Conservation (phyloP, 2,888 invertebrate species). For the Erebia palarica region DNA sequence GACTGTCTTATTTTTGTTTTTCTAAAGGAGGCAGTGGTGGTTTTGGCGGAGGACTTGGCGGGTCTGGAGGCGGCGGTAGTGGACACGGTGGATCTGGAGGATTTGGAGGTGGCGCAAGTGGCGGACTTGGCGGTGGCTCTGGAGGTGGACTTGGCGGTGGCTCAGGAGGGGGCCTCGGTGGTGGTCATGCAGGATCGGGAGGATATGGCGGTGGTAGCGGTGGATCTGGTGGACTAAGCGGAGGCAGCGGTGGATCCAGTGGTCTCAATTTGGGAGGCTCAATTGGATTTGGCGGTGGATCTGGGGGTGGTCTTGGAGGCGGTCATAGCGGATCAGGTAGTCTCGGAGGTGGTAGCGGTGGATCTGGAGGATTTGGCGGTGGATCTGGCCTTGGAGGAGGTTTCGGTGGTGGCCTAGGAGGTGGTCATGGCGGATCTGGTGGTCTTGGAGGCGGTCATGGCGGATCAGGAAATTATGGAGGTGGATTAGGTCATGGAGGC, state of each 20-base stretch:
- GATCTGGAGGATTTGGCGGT: slow-evolving; percentile 33
- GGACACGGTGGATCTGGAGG: slow-evolving; percentile 27
- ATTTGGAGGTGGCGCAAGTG: slow-evolving; percentile 33
- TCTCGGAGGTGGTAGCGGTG: slow-evolving; percentile 30
- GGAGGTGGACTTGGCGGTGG: slow-evolving; percentile 41
- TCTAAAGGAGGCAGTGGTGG: slow-evolving; percentile 19
- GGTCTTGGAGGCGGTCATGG: slow-evolving; percentile 52
- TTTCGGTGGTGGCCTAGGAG: slow-evolving; percentile 40
- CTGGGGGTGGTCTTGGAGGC: slow-evolving; percentile 37
- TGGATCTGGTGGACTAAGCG: slow-evolving; percentile 34
- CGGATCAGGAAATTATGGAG: slow-evolving; percentile 36
- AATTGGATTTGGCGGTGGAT: slow-evolving; percentile 39
- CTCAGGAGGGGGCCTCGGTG: slow-evolving; percentile 29
- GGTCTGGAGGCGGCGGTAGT: slow-evolving; percentile 22
- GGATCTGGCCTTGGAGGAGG: slow-evolving; percentile 32
- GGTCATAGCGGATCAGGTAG: slow-evolving; percentile 35
- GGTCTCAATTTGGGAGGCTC: slow-evolving; percentile 43
- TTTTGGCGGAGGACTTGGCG: slow-evolving; percentile 32
- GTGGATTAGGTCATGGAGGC: slow-evolving; percentile 12
- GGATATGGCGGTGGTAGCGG: slow-evolving; percentile 39
- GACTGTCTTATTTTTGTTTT: background rate
- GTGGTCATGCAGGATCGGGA: slow-evolving; percentile 32
- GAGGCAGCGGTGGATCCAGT: slow-evolving; percentile 36
- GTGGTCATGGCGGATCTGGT: slow-evolving; percentile 38
- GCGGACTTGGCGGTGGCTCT: slow-evolving; percentile 39